Evolutionary conservation across 1,140 invertebrate genomes (phyloP).

Genomic region (Drosophila kurseongensis): DNA sequence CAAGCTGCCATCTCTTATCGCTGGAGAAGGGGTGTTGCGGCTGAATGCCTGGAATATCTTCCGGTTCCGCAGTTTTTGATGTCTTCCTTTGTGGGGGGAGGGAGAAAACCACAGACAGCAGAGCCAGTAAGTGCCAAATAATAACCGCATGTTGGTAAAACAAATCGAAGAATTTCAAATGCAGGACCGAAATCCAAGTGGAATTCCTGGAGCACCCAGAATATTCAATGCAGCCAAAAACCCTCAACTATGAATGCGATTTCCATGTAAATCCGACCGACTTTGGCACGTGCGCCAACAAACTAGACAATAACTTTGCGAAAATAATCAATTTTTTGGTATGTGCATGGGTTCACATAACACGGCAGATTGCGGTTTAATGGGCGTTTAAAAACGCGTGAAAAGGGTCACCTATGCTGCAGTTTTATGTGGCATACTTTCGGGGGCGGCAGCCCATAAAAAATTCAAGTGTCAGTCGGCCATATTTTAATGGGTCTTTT

Average conservation of each 20-base stretch:
- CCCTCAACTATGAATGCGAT: constrained; percentile 62
- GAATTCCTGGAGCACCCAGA: constrained; percentile 9
- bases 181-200: background rate
- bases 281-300: constrained; percentile 28
- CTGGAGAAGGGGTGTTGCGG: constrained; percentile 5
- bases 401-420: constrained; percentile 41
- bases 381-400: constrained; percentile 40
- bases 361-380: constrained; percentile 29
- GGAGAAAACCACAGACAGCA: background rate
- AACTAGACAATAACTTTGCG: constrained; percentile 24
- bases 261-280: constrained; percentile 55
- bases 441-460: constrained; percentile 4
- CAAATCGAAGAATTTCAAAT: constrained; percentile 27
- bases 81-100: constrained; percentile 57
- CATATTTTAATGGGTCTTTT: constrained; percentile 34
- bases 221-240: constrained; percentile 39
- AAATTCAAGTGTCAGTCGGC: constrained; percentile 9
- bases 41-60: constrained; percentile 68
- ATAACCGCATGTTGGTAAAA: constrained; percentile 38
- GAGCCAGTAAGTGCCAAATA: constrained; percentile 35
- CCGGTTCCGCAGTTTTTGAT: constrained; percentile 75
- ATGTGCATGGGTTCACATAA: constrained; percentile 5
- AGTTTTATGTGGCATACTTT: constrained; percentile 30
- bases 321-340: constrained; percentile 37
- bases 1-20: constrained; percentile 59